phyloP scores from a whole-genome alignment of 2,888 invertebrate species.

The Glaucopsyche alexis region DNA sequence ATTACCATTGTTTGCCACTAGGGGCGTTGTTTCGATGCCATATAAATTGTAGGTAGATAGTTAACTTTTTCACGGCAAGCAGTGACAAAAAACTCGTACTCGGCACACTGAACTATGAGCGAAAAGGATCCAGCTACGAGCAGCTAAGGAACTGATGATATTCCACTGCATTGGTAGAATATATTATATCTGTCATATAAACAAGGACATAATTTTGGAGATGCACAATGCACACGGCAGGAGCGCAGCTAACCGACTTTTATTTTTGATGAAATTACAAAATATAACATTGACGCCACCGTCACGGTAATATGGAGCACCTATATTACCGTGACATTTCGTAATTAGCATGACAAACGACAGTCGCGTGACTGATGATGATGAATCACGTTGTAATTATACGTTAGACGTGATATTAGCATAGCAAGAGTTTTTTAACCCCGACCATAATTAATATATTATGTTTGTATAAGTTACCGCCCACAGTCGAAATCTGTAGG shows the following conservation, averaged over 20 bases:
- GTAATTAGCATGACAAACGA: conserved; percentile 3
- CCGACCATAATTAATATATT: background rate
- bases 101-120: too few relatives aligned
- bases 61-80: too few relatives aligned
- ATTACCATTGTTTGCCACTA: too few relatives aligned
- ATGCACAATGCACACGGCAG: background rate
- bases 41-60: too few relatives aligned
- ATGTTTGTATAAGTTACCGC: background rate
- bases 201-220: background rate
- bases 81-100: too few relatives aligned
- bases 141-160: too few relatives aligned
- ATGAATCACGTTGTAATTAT: background rate
- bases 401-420: conserved; percentile 9
- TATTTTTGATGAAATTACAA: background rate
- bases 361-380: conserved; percentile 1
- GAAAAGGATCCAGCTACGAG: too few relatives aligned
- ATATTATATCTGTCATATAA: background rate
- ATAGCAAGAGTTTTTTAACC: conserved; percentile 26
- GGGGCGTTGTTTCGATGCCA: too few relatives aligned
- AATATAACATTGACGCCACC: background rate
- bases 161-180: too few relatives aligned
- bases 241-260: background rate
- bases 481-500: background rate
- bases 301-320: background rate
- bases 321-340: too few relatives aligned